These are phyloP conservation scores for Pseudorhombus dupliciocellatus DNA, from an alignment of 2,113 vertebrate genomes.

Conservation along the genomic window DNA sequence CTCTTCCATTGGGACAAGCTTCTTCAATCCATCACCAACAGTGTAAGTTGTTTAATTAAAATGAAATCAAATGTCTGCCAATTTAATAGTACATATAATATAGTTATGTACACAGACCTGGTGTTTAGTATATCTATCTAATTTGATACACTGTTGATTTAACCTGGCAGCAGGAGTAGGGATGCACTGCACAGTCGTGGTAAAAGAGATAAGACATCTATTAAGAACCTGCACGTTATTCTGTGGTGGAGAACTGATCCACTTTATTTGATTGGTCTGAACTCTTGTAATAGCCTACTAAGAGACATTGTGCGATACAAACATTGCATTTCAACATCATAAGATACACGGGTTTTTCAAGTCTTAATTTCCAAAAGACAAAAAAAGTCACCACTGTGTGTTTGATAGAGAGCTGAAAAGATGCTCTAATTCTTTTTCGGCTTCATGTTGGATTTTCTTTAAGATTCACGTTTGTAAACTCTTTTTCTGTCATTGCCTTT, in stretches of 20 bases:
- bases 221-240: slow-evolving; percentile 43
- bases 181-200: neutral
- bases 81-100: neutral
- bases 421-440: slow-evolving; percentile 74
- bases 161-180: neutral
- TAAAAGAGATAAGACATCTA: slow-evolving; percentile 7
- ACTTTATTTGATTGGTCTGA: slow-evolving; percentile 91
- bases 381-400: slow-evolving; percentile 71
- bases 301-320: slow-evolving; percentile 86
- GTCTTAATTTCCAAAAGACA: slow-evolving; percentile 81
- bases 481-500: slow-evolving; percentile 76
- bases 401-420: slow-evolving; percentile 71
- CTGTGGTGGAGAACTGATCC: slow-evolving; percentile 84
- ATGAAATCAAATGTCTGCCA: too few species aligned
- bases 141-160: neutral
- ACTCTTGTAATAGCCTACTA: slow-evolving; percentile 87
- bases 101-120: neutral
- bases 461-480: slow-evolving; percentile 84
- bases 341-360: slow-evolving; percentile 85
- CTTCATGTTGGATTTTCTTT: slow-evolving; percentile 76
- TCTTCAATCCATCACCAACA: too few species aligned
- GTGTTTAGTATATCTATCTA: neutral
- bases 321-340: slow-evolving; percentile 82
- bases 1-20: neutral
- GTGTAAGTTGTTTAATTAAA: too few species aligned